Conservation (phyloP, 2,888 invertebrate genomes). For the Tipula unca region DNA sequence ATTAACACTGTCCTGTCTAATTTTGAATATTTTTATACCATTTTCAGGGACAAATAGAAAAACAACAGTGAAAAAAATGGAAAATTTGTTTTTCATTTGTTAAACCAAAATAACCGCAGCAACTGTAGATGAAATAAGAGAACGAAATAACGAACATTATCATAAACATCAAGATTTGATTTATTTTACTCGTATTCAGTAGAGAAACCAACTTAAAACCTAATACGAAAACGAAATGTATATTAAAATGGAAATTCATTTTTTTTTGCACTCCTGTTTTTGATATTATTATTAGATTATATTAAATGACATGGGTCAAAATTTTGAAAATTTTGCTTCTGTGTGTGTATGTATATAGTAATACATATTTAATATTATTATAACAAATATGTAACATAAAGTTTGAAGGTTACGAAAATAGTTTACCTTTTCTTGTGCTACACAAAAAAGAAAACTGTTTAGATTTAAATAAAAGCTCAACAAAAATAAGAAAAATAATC, state of each 20-base stretch:
- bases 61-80: neutral
- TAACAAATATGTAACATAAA: neutral
- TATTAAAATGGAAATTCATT: neutral
- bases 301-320: neutral
- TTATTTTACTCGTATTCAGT: neutral
- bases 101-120: neutral
- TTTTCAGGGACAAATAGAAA: neutral
- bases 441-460: neutral
- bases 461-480: too few species aligned
- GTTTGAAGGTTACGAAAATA: neutral
- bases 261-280: neutral
- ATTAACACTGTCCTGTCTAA: neutral
- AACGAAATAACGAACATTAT: neutral
- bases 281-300: neutral
- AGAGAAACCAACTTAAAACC: too few species aligned
- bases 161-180: neutral
- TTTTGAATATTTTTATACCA: neutral
- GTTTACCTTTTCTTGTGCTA: neutral
- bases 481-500: too few species aligned
- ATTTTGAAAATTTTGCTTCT: neutral
- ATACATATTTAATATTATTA: neutral
- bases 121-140: neutral
- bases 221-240: neutral
- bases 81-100: neutral
- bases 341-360: neutral